Evolutionary conservation across 2,888 invertebrate genomes (phyloP), one percentile per base, ranked within the genome.

Genomic region (Pachycephus smyrnensis): DNA sequence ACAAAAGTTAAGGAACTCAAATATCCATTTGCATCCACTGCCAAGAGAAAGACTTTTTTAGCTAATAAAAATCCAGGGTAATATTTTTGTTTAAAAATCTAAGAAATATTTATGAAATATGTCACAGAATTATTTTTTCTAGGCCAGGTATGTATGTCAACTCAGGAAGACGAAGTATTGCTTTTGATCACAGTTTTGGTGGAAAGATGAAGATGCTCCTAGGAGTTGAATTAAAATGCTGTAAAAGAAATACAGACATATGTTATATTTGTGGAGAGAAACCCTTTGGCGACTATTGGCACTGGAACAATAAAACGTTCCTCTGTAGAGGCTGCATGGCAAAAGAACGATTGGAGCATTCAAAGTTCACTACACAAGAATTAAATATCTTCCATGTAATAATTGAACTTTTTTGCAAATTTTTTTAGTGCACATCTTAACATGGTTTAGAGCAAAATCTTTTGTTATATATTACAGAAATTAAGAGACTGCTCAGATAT

Each of bases 221-320:
- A 37, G 90, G 92, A 3, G 92, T 93, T 2, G 92, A 92, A 86
- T 87, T 92, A 31, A 90, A 92, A 80, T 93, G 93, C 81, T 88
- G 91, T 75, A 87, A 90, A 15, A 86, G 84, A 76, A 91, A 92
- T 71, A 81, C 77, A 23, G 92, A 93, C 81, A 79, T 83, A 40
- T 93, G 93, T 80, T 86, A 88, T 69, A 88, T 91, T 81, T 93
- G 93, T 81, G 86, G 88, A 2, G 83, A 87, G 81, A 84, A 89
- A 69, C 92, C 92, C 73, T 77, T 85, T 23, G 92, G 92, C 1
- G 93, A 93, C 88, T 93, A 93, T 82, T 93, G 93, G 93, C 92
- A 93, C 71, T 82, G 83, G 37, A 85, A 87, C 68, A 87, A 90
- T 81, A 84, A 85, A 80, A 83, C 86, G 33, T 93, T 92, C 81